Percentiles rank a stretch among this genome's conserved stretches.
Evolutionary conservation across 2,888 invertebrate species (phyloP).

Genomic region (Chrysolina americana): DNA sequence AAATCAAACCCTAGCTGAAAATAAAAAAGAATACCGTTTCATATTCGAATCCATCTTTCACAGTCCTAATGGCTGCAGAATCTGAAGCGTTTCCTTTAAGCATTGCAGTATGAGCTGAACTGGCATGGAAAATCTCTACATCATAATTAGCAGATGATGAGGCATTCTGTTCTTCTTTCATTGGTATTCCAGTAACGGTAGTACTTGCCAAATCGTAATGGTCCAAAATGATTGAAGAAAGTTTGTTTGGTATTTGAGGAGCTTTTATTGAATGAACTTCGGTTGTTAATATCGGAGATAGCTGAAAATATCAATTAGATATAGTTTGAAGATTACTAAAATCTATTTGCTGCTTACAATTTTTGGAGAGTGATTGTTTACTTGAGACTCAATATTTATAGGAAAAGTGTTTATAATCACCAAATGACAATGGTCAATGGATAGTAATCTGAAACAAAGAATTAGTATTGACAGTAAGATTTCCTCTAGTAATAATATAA

Average conservation of each 20-base stretch:
- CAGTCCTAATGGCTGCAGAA: conserved; percentile 76
- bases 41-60: conserved; percentile 83
- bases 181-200: conserved; percentile 94
- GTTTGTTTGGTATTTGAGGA: conserved; percentile 80
- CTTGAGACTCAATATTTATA: conserved; percentile 82
- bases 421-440: conserved; percentile 90
- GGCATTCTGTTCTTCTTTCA: conserved; percentile 99
- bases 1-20: not conserved
- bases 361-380: conserved; percentile 80
- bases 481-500: too few species aligned
- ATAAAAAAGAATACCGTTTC: conserved; percentile 73
- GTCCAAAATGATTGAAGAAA: conserved; percentile 83
- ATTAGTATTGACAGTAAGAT: too few species aligned
- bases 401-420: conserved; percentile 92
- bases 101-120: conserved; percentile 87
- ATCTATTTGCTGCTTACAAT: conserved; percentile 73
- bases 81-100: conserved; percentile 78
- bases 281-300: conserved; percentile 81
- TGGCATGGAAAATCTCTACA: conserved; percentile 95
- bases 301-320: conserved; percentile 65
- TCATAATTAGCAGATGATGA: conserved; percentile 99
- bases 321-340: not conserved
- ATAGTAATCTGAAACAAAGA: conserved; percentile 75
- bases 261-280: conserved; percentile 88
- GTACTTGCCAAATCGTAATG: conserved; percentile 96